These are phyloP conservation scores for Chamaea fasciata DNA, from an alignment of 2,113 vertebrate genomes.

Conservation along the genomic window DNA sequence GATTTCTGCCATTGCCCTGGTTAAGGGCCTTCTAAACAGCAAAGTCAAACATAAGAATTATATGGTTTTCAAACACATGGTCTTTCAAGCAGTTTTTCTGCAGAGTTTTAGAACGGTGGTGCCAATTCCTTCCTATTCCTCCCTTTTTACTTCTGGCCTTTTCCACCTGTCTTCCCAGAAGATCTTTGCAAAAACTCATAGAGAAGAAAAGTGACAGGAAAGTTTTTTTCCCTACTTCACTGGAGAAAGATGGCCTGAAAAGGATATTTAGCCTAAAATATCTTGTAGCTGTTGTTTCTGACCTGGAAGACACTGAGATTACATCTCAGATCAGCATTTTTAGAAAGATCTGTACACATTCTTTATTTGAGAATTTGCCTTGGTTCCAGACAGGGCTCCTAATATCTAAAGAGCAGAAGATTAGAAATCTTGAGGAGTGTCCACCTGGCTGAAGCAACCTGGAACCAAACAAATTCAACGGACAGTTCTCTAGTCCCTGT, in stretches of 20 bases:
- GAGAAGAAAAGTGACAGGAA: neutral
- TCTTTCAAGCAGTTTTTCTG: neutral
- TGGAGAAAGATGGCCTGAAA: neutral
- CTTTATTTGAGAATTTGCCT: neutral
- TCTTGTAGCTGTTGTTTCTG: neutral
- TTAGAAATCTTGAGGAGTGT: neutral
- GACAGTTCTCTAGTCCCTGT: neutral
- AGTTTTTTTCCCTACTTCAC: neutral
- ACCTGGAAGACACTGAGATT: neutral
- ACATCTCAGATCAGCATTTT: neutral
- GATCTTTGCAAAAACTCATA: neutral
- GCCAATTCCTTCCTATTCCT: neutral
- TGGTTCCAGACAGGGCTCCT: neutral
- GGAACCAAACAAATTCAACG: neutral
- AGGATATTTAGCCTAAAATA: neutral
- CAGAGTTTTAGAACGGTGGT: neutral
- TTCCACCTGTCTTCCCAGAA: neutral
- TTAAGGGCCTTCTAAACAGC: neutral
- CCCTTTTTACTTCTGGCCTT: neutral
- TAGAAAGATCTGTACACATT: neutral
- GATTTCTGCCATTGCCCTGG: neutral
- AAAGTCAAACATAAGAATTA: neutral
- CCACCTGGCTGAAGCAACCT: neutral
- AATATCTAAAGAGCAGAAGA: neutral
- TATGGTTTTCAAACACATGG: neutral